A percentile compares a stretch with the other conserved stretches of the same genome.
Conservation (phyloP, 1,140 invertebrate genomes). For the Zophobas atratus region DNA sequence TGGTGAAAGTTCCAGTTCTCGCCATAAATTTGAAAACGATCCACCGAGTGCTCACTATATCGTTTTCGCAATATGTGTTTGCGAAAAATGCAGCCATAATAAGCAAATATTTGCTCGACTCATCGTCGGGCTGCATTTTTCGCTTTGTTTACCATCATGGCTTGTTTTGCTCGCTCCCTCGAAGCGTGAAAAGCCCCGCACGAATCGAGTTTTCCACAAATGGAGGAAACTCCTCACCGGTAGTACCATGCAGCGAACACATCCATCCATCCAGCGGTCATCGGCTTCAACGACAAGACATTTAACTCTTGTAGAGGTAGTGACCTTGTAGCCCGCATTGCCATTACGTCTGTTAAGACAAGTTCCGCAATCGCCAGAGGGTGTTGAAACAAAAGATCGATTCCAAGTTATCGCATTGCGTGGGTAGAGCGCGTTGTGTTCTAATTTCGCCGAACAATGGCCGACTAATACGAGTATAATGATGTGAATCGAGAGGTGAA, state of each 20-base stretch:
- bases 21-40: too few relatives aligned
- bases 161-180: too few relatives aligned
- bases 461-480: neutral
- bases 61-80: too few relatives aligned
- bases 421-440: conserved; percentile 28
- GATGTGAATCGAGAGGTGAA: conserved; percentile 16
- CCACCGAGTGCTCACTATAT: too few relatives aligned
- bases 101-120: too few relatives aligned
- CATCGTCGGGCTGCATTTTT: too few relatives aligned
- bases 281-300: conserved; percentile 27
- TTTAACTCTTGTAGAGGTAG: conserved; percentile 33
- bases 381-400: conserved; percentile 22
- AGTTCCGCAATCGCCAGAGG: conserved; percentile 32
- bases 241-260: neutral
- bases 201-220: neutral
- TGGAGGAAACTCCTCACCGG: conserved; percentile 1
- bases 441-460: conserved; percentile 24
- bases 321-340: conserved; percentile 42
- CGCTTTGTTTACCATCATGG: too few relatives aligned
- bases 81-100: too few relatives aligned
- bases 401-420: conserved; percentile 16
- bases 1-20: too few relatives aligned
- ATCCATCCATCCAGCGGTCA: conserved; percentile 14
- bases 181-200: neutral
- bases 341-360: conserved; percentile 39